These are phyloP conservation scores for Bergia sp. DNA, from an alignment of 92 coral and sea anemone genomes.

Conservation along the genomic window DNA sequence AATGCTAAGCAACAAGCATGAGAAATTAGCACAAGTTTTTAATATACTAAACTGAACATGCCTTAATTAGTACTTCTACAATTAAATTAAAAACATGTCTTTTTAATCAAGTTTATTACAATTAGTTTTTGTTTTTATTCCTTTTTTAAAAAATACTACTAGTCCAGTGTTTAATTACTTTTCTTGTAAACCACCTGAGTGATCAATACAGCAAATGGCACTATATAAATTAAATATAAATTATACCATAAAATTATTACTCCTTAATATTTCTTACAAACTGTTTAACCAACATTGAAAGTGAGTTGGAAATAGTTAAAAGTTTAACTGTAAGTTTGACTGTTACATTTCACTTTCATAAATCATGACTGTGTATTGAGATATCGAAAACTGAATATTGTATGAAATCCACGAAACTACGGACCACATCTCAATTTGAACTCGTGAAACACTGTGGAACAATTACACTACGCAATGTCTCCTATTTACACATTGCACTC, in stretches of 20 bases:
- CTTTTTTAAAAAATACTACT: not conserved
- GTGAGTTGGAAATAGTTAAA: too few species aligned
- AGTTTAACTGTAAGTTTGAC: too few species aligned
- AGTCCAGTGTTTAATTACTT: conserved; percentile 1
- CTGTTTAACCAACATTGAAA: not conserved
- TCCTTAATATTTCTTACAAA: not conserved
- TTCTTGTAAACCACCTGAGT: not conserved
- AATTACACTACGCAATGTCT: too few species aligned
- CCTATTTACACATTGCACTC: too few species aligned
- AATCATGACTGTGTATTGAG: too few species aligned
- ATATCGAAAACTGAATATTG: too few species aligned
- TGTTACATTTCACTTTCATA: too few species aligned
- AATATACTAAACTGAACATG: not conserved
- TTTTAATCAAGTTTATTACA: not conserved
- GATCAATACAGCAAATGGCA: conserved; percentile 12
- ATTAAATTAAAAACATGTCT: not conserved
- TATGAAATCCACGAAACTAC: too few species aligned
- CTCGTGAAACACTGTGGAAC: too few species aligned
- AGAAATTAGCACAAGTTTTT: conserved; percentile 1
- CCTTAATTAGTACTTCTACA: conserved; percentile 1
- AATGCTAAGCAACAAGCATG: not conserved
- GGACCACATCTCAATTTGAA: too few species aligned
- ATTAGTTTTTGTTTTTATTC: not conserved
- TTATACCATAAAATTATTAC: not conserved
- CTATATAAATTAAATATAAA: not conserved